A percentile compares a stretch with the other conserved stretches of the same genome.
Conservation (phyloP, 2,113 vertebrate genomes). For the Python bivittatus region DNA sequence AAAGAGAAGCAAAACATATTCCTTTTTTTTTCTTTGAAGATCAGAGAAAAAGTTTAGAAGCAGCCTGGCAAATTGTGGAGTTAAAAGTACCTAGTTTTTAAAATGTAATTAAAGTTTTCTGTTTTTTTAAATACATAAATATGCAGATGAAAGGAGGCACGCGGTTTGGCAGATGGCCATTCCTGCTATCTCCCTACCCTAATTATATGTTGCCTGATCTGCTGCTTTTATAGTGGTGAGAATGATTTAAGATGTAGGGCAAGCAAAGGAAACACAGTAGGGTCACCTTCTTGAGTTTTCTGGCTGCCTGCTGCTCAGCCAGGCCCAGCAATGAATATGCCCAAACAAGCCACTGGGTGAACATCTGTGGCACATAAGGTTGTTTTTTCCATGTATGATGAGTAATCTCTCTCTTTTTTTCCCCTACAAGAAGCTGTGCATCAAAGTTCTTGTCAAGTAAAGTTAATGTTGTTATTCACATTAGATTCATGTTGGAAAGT, state of each 20-base stretch:
- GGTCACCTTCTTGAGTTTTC: slow-evolving; percentile 51
- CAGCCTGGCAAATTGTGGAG: slow-evolving; percentile 65
- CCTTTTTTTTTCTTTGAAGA: slow-evolving; percentile 51
- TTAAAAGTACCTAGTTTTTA: slow-evolving; percentile 49
- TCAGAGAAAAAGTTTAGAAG: slow-evolving; percentile 64
- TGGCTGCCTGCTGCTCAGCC: slow-evolving; percentile 61
- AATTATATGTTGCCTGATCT: slow-evolving; percentile 67
- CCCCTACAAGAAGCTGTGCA: neutral
- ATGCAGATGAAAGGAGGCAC: slow-evolving; percentile 68
- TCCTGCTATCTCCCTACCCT: slow-evolving; percentile 58
- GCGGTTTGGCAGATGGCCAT: slow-evolving; percentile 64
- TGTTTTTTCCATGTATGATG: neutral
- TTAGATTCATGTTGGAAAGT: neutral
- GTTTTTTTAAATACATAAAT: slow-evolving; percentile 65
- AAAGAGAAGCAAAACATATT: slow-evolving; percentile 49
- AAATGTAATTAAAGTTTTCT: slow-evolving; percentile 68
- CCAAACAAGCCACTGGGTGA: slow-evolving; percentile 49
- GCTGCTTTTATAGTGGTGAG: slow-evolving; percentile 64
- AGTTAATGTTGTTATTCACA: neutral
- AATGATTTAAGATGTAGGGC: slow-evolving; percentile 66
- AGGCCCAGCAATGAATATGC: slow-evolving; percentile 45
- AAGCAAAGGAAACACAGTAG: slow-evolving; percentile 55
- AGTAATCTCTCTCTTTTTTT: neutral
- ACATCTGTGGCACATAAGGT: slow-evolving; percentile 48
- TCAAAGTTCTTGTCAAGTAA: neutral